A percentile compares a stretch with the other conserved stretches of the same genome.
phyloP scores from a whole-genome alignment of 2,113 vertebrate genomes.

The Dendropsophus ebraccatus region DNA sequence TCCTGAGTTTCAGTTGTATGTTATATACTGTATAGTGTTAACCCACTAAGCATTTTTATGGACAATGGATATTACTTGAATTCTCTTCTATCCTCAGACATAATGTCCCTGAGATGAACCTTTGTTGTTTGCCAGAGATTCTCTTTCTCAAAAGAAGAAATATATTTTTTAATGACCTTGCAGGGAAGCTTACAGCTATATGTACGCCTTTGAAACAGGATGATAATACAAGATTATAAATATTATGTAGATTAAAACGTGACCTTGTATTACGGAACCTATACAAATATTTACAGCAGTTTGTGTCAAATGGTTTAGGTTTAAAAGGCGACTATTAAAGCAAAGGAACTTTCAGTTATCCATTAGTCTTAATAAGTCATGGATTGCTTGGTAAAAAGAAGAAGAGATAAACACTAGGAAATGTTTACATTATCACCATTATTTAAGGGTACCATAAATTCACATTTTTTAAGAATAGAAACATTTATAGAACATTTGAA shows the following conservation, averaged over 20 bases:
- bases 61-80: background rate
- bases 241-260: background rate
- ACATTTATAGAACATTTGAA: background rate
- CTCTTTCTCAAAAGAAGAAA: constrained; percentile 12
- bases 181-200: background rate
- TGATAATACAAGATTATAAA: background rate
- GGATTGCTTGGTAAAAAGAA: background rate
- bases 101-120: constrained; percentile 25
- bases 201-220: background rate
- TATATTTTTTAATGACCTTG: background rate
- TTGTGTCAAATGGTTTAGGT: too few relatives aligned
- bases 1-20: background rate
- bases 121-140: background rate
- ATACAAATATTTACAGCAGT: background rate
- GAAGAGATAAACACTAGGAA: background rate
- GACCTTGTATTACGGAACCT: background rate
- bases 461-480: background rate
- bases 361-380: background rate
- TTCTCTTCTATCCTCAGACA: background rate
- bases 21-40: background rate
- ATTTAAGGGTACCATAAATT: background rate
- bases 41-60: background rate
- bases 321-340: too few relatives aligned
- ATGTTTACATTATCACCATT: background rate
- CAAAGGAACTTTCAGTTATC: too few relatives aligned